Percentiles rank a stretch among this genome's conserved stretches.
phyloP scores from a whole-genome alignment of 2,797 vertebrate species.

The Anguilla pacifica region DNA sequence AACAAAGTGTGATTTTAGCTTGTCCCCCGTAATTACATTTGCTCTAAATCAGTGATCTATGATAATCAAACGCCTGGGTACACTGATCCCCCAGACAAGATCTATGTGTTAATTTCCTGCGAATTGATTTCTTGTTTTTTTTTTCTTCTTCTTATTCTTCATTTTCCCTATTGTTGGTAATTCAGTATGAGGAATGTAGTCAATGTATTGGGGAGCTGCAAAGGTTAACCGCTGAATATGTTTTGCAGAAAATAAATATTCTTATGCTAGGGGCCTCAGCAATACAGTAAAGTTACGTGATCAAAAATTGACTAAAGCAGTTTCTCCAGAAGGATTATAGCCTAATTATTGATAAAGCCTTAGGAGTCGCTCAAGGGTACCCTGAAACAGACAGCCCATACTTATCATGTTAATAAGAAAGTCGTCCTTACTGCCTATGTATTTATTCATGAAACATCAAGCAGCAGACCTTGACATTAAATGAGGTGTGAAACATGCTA shows the following conservation, averaged over 20 bases:
- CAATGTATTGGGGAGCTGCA: conserved; percentile 51
- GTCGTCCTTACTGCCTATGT: conserved; percentile 65
- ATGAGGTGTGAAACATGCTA: conserved; percentile 70
- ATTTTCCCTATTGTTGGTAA: conserved; percentile 28
- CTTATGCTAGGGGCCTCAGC: background rate
- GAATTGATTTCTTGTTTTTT: conserved; percentile 56
- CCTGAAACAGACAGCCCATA: background rate
- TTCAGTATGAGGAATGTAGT: conserved; percentile 47
- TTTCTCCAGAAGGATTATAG: conserved; percentile 13
- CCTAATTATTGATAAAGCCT: conserved; percentile 16
- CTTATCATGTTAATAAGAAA: conserved; percentile 57
- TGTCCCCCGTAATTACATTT: conserved; percentile 49
- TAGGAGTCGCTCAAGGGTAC: background rate
- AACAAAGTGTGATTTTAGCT: conserved; percentile 14
- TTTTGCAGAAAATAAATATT: background rate
- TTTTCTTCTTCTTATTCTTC: conserved; percentile 31
- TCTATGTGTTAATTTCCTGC: conserved; percentile 60
- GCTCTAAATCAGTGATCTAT: conserved; percentile 52
- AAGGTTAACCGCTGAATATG: conserved; percentile 50
- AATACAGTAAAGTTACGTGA: background rate
- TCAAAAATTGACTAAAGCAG: background rate
- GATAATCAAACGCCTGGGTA: conserved; percentile 58
- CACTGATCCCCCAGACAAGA: conserved; percentile 52
- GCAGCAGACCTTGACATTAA: conserved; percentile 57
- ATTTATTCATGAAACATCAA: conserved; percentile 64